A percentile compares a stretch with the other conserved stretches of the same genome.
Conservation (phyloP, 2,888 invertebrate genomes). For the Tanypteryx hageni region DNA sequence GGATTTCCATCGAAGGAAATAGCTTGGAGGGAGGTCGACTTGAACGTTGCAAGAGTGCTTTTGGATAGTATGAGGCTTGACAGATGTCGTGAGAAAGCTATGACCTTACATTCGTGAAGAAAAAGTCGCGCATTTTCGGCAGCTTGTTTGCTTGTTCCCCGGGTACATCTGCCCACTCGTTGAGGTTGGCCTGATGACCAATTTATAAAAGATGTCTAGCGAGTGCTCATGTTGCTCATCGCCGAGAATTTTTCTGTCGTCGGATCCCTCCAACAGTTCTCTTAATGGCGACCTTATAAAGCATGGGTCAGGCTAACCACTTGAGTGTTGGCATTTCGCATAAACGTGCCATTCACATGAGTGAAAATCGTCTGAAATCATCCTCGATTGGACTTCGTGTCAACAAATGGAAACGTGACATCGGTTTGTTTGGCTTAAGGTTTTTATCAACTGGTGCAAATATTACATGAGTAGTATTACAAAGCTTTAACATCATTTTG, state of each 20-base stretch:
- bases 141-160: not conserved
- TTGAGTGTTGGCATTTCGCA: not conserved
- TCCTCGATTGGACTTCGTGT: no score
- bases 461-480: no score
- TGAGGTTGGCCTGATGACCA: not conserved
- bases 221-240: not conserved
- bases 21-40: not conserved
- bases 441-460: no score
- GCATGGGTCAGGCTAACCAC: not conserved
- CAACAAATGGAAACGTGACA: no score
- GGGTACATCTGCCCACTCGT: slow-evolving; percentile 7
- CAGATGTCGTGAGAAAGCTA: slow-evolving; percentile 28
- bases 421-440: no score
- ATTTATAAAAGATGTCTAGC: not conserved
- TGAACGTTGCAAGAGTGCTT: not conserved
- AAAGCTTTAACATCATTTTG: no score
- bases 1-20: not conserved
- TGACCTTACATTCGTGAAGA: slow-evolving; percentile 28
- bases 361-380: no score
- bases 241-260: not conserved
- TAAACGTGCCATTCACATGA: no score
- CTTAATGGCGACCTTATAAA: not conserved
- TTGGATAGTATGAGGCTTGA: not conserved
- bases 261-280: not conserved
- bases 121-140: not conserved